Conservation (phyloP, 2,888 invertebrate genomes). For the Elmis aenea region DNA sequence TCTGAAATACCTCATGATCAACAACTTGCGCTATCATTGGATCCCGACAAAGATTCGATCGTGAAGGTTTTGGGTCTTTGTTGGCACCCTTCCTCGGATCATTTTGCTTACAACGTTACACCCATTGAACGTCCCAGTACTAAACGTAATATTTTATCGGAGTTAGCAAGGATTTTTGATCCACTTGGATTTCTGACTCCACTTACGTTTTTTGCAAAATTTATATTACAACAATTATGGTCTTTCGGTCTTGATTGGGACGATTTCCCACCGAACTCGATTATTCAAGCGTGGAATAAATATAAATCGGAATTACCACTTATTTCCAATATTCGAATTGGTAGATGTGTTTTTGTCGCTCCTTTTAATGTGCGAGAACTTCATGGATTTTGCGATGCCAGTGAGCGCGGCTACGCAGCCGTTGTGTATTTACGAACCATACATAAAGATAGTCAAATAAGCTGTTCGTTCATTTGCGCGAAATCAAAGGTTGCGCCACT, state of each 20-base stretch:
- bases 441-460: neutral
- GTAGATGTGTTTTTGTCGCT: conserved; percentile 8
- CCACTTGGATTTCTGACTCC: conserved; percentile 27
- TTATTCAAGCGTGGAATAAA: conserved; percentile 11
- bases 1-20: too few species aligned
- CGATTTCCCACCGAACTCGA: conserved; percentile 11
- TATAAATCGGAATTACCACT: conserved; percentile 7
- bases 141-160: conserved; percentile 16
- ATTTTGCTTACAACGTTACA: neutral
- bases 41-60: too few species aligned
- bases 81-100: conserved; percentile 3
- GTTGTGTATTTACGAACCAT: conserved; percentile 25
- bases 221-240: conserved; percentile 23
- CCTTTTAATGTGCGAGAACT: conserved; percentile 11
- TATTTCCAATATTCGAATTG: conserved; percentile 15
- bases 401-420: conserved; percentile 24
- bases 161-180: conserved; percentile 25
- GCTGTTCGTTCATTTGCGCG: conserved; percentile 15
- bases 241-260: conserved; percentile 19
- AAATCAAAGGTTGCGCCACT: too few species aligned
- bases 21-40: too few species aligned
- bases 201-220: conserved; percentile 23
- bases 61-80: conserved; percentile 10
- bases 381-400: conserved; percentile 25
- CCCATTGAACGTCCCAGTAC: neutral